Evolutionary conservation across 2,888 invertebrate genomes (phyloP).

Genomic region (Arge pagana): DNA sequence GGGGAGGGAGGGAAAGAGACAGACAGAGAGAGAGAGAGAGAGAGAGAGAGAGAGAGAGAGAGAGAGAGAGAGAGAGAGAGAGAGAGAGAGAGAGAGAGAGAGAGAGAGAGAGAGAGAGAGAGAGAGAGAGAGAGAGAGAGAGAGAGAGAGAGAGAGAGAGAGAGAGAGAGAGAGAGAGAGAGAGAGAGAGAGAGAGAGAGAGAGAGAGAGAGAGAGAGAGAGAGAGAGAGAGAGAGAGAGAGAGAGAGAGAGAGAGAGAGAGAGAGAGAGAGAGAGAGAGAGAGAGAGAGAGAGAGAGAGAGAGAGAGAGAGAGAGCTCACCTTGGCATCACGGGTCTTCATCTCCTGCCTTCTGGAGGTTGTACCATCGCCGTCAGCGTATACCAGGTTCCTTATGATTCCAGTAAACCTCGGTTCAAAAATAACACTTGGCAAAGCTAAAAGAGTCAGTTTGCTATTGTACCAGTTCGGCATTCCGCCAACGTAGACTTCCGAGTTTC

Average conservation of each 20-base stretch:
- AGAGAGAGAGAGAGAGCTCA: constrained; percentile 51
- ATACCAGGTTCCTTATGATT: constrained; percentile 87
- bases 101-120: no score
- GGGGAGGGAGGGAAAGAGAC: no score
- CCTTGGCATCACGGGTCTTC: constrained; percentile 80
- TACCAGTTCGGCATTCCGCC: constrained; percentile 97
- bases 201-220: constrained; percentile 5
- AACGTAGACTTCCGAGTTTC: constrained; percentile 92
- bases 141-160: no score
- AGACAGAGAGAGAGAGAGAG: no score
- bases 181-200: neutral
- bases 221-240: constrained; percentile 5
- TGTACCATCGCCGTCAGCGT: constrained; percentile 81
- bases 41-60: no score
- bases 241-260: constrained; percentile 18
- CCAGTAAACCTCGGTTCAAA: constrained; percentile 93
- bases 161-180: no score
- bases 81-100: no score
- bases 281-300: constrained; percentile 19
- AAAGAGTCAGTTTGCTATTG: constrained; percentile 80
- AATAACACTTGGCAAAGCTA: constrained; percentile 88
- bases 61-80: no score
- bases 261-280: constrained; percentile 15
- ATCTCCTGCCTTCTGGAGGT: constrained; percentile 83
- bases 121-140: no score